A percentile compares a stretch with the other conserved stretches of the same genome.
Evolutionary conservation across 2,113 vertebrate species (phyloP).

Genomic region (Capreolus pygargus): DNA sequence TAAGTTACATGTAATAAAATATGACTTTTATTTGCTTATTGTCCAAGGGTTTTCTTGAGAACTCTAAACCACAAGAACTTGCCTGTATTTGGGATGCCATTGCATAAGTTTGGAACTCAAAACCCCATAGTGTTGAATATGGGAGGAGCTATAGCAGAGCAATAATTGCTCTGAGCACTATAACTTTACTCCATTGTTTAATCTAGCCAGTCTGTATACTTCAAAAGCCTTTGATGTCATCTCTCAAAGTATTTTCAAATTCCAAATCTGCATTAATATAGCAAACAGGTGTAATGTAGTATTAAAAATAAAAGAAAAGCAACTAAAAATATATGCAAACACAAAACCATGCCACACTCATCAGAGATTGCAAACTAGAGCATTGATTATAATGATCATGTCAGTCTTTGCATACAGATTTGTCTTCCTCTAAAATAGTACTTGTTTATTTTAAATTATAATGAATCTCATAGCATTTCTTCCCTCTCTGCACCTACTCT

Average conservation of each 20-base stretch:
- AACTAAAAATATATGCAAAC: background rate
- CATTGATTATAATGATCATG: background rate
- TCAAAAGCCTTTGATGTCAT: background rate
- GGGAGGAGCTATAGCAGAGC: background rate
- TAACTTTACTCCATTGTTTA: background rate
- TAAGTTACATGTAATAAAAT: background rate
- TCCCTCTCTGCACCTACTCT: background rate
- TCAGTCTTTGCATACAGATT: background rate
- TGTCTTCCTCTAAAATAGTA: background rate
- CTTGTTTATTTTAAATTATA: conserved; percentile 2
- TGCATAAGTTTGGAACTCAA: background rate
- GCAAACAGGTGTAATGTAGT: background rate
- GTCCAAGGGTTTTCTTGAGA: background rate
- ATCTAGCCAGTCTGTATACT: background rate
- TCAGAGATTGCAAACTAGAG: background rate
- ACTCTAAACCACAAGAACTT: background rate
- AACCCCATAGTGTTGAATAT: background rate
- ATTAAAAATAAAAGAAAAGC: background rate
- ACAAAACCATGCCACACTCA: background rate
- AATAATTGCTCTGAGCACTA: background rate
- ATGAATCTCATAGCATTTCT: background rate
- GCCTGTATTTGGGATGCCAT: background rate
- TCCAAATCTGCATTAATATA: background rate
- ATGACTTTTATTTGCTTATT: background rate
- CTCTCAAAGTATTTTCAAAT: background rate